Percentiles rank a stretch among this genome's conserved stretches.
phyloP scores from a whole-genome alignment of 2,797 vertebrate species.

The Sorex maritimensis region DNA sequence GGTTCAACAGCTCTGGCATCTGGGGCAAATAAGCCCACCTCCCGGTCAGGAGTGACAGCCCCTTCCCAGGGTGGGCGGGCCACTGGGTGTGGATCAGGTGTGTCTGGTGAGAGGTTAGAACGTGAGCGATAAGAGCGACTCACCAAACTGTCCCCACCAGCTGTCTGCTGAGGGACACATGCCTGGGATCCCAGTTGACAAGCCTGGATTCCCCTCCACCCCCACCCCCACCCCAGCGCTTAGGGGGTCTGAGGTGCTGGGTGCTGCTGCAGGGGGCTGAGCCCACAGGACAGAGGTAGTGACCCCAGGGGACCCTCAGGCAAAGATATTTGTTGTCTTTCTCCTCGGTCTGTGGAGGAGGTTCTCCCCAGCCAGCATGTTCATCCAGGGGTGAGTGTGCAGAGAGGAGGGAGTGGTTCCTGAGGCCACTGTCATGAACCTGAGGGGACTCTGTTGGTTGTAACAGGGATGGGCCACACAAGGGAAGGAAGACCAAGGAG shows the following conservation, averaged over 20 bases:
- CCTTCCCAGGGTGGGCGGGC: background rate
- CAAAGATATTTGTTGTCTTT: background rate
- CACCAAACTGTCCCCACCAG: background rate
- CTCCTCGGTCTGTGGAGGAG: background rate
- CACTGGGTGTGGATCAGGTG: background rate
- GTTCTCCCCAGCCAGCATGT: no score
- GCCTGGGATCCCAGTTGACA: slow-evolving; percentile 1
- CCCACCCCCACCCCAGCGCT: background rate
- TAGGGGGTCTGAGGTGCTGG: background rate
- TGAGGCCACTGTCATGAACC: background rate
- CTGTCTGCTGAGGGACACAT: background rate
- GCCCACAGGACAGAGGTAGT: background rate
- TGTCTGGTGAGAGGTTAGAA: rapidly evolving
- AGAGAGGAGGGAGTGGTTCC: background rate
- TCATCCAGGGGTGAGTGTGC: background rate
- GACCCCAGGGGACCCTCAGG: background rate
- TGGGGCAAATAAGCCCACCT: background rate
- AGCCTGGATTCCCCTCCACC: background rate
- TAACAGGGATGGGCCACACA: no score
- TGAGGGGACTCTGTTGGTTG: background rate
- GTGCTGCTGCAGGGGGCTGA: background rate
- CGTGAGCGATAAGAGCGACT: background rate
- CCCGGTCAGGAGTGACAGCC: background rate
- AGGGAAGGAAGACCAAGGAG: no score
- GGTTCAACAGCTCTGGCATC: background rate